A percentile compares a stretch with the other conserved stretches of the same genome.
Conservation (phyloP, 2,797 vertebrate genomes). For the Rhinella marina region DNA sequence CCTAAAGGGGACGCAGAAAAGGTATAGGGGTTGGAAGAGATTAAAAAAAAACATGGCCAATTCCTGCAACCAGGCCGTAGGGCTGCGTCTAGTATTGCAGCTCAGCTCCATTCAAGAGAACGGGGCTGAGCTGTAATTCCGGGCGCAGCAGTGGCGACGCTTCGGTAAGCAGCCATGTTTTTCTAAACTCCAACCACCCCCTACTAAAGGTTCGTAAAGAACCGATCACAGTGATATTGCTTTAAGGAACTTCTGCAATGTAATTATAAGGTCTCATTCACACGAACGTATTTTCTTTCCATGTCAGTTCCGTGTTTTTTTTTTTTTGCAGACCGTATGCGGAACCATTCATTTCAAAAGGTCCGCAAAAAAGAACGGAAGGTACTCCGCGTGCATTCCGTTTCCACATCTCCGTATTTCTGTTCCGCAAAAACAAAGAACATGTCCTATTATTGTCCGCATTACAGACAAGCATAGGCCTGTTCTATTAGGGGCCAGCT, state of each 20-base stretch:
- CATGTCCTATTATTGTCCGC: too few species aligned
- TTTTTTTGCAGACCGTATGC: too few species aligned
- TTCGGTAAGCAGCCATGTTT: not conserved
- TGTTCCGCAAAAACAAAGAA: too few species aligned
- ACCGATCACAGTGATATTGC: conserved; percentile 12
- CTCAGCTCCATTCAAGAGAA: not conserved
- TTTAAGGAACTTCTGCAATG: not conserved
- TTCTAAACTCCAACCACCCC: not conserved
- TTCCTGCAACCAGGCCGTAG: not conserved
- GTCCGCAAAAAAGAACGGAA: too few species aligned
- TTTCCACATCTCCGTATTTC: too few species aligned
- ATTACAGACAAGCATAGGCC: too few species aligned
- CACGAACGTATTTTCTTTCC: too few species aligned
- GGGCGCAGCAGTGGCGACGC: not conserved
- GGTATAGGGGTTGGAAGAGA: not conserved
- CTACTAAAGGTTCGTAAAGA: not conserved
- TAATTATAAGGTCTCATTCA: not conserved
- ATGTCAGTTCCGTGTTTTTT: too few species aligned
- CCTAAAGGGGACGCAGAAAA: not conserved
- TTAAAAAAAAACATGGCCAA: not conserved
- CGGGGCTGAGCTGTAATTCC: too few species aligned
- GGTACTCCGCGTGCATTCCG: too few species aligned
- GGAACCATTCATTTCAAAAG: too few species aligned
- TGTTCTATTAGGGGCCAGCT: too few species aligned
- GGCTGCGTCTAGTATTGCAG: not conserved